A percentile compares a stretch with the other conserved stretches of the same genome.
These are phyloP conservation scores for Chironomus striatipennis DNA, from an alignment of 1,140 invertebrate species.

Conservation along the genomic window DNA sequence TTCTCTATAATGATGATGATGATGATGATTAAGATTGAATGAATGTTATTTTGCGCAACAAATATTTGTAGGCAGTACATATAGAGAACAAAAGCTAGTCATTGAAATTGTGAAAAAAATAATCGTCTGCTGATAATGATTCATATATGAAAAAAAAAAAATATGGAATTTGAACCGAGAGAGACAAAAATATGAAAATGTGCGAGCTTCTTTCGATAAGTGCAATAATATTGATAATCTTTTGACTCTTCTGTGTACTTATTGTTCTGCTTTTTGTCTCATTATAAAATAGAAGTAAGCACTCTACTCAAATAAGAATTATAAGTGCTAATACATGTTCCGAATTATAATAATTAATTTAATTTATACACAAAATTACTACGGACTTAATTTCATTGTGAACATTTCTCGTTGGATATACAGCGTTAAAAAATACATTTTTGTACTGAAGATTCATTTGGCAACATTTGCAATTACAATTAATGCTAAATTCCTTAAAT, in stretches of 20 bases:
- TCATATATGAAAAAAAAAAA: too few relatives aligned
- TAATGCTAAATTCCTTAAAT: neutral
- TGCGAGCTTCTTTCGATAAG: neutral
- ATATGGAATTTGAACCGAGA: too few relatives aligned
- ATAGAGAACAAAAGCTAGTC: neutral
- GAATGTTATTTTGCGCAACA: constrained; percentile 1
- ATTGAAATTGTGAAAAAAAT: too few relatives aligned
- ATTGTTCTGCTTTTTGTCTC: neutral
- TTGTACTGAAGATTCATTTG: neutral
- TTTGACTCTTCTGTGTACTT: neutral
- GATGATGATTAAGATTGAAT: constrained; percentile 3
- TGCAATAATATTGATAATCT: neutral
- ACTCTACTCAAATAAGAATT: neutral
- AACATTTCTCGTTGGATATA: too few relatives aligned
- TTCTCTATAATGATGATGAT: constrained; percentile 1
- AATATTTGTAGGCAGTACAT: neutral
- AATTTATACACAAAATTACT: too few relatives aligned
- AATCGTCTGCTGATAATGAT: too few relatives aligned
- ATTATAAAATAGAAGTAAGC: neutral
- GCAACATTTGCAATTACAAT: neutral
- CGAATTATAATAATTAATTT: too few relatives aligned
- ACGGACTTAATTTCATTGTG: too few relatives aligned
- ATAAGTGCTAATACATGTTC: neutral
- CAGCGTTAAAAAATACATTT: too few relatives aligned
- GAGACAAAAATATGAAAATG: too few relatives aligned